phyloP scores from a whole-genome alignment of 2,888 invertebrate species.

The Drosophila buzzatii region DNA sequence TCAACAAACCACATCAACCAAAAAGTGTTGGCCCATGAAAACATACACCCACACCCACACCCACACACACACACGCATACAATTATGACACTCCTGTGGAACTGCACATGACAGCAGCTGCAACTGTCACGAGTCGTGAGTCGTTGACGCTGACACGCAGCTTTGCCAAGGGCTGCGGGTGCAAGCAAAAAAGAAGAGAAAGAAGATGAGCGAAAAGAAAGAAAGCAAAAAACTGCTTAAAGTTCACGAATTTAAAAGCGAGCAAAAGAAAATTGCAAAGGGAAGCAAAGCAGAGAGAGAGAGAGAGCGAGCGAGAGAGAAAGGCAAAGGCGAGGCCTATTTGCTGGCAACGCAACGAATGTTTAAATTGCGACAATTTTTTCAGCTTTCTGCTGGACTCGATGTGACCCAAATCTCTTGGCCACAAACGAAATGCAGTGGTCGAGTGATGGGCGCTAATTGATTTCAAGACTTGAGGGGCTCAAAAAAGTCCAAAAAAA shows the following conservation, averaged over 20 bases:
- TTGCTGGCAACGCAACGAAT: constrained; percentile 25
- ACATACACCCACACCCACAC: not conserved
- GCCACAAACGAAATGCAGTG: constrained; percentile 28
- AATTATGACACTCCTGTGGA: constrained; percentile 43
- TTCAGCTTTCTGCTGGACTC: constrained; percentile 3
- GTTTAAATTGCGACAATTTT: constrained; percentile 28
- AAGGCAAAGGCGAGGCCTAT: constrained; percentile 20
- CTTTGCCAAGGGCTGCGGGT: constrained; percentile 15
- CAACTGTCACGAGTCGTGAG: constrained; percentile 51
- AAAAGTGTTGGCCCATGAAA: constrained; percentile 38
- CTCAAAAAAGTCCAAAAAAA: not conserved
- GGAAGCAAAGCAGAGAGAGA: constrained; percentile 4
- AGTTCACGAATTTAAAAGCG: constrained; percentile 28
- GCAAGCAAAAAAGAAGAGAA: not conserved
- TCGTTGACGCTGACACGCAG: constrained; percentile 47
- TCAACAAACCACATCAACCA: constrained; percentile 28
- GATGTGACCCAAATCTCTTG: constrained; percentile 47
- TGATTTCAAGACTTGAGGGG: constrained; percentile 63
- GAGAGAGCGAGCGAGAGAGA: not conserved
- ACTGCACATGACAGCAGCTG: constrained; percentile 50
- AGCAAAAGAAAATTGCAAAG: not conserved
- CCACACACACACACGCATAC: not conserved
- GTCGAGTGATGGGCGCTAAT: constrained; percentile 64
- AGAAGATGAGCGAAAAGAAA: not conserved
- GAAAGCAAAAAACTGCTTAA: constrained; percentile 23